A percentile compares a stretch with the other conserved stretches of the same genome.
phyloP scores from a whole-genome alignment of 2,113 vertebrate species.

The Chloropsis cyanopogon region DNA sequence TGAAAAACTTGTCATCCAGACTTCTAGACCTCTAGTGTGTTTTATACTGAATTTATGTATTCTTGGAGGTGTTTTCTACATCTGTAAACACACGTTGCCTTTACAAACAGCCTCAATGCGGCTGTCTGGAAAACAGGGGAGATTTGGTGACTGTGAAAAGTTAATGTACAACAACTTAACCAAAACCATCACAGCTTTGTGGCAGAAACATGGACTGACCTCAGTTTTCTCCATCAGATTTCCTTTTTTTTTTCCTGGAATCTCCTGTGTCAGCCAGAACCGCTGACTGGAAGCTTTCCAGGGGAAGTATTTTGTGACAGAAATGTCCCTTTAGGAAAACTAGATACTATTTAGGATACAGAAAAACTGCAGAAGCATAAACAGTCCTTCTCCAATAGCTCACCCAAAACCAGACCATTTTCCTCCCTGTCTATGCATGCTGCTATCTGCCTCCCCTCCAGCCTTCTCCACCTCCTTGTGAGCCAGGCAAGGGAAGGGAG shows the following conservation, averaged over 20 bases:
- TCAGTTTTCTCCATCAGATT: background rate
- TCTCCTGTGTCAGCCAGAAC: background rate
- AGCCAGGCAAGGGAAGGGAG: background rate
- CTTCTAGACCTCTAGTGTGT: background rate
- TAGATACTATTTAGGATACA: background rate
- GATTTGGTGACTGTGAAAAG: background rate
- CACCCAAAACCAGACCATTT: background rate
- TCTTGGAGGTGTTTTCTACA: background rate
- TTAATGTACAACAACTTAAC: background rate
- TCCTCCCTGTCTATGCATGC: background rate
- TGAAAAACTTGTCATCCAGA: background rate
- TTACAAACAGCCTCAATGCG: background rate
- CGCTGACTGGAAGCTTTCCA: background rate
- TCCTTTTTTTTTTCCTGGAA: background rate
- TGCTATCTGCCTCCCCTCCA: background rate
- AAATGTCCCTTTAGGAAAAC: background rate
- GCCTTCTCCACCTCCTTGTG: background rate
- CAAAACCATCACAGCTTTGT: background rate
- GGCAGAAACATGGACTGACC: background rate
- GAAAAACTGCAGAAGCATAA: background rate
- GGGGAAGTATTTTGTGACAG: background rate
- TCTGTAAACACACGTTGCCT: background rate
- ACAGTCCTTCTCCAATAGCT: background rate
- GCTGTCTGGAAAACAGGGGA: accelerated
- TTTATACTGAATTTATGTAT: background rate